A percentile compares a stretch with the other conserved stretches of the same genome.
These are phyloP conservation scores for Sarcophaga carnaria DNA, from an alignment of 2,888 invertebrate genomes.

Conservation along the genomic window DNA sequence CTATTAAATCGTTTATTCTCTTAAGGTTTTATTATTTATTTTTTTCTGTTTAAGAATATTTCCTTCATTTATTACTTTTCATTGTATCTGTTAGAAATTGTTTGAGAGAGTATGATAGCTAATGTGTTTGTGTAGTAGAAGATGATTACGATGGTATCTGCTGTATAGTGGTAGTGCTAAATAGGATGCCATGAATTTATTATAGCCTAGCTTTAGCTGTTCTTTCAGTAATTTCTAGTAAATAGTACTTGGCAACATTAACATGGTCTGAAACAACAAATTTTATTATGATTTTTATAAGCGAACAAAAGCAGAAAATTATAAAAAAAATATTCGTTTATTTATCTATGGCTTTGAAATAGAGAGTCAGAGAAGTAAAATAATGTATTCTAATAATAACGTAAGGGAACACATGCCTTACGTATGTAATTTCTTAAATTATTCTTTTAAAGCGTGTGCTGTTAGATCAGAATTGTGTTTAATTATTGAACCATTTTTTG, in stretches of 20 bases:
- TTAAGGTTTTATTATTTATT: not conserved
- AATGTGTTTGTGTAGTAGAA: too few relatives aligned
- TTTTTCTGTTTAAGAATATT: too few relatives aligned
- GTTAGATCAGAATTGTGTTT: not conserved
- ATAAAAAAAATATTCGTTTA: too few relatives aligned
- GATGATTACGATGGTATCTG: not conserved
- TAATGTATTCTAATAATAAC: too few relatives aligned
- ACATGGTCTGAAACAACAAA: conserved; percentile 32
- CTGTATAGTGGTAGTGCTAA: conserved; percentile 19
- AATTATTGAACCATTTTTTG: not conserved
- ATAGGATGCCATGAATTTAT: conserved; percentile 30
- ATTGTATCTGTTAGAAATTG: too few relatives aligned
- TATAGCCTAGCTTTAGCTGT: not conserved
- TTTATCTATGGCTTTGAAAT: too few relatives aligned
- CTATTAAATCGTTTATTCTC: too few relatives aligned
- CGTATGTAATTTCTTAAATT: not conserved
- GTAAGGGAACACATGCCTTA: too few relatives aligned
- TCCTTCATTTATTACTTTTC: too few relatives aligned
- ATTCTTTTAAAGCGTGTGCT: not conserved
- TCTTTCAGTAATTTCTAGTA: conserved; percentile 13
- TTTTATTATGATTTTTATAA: conserved; percentile 2
- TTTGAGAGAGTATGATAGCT: too few relatives aligned
- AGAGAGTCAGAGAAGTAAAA: too few relatives aligned
- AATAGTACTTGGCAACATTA: conserved; percentile 24
- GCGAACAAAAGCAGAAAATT: too few relatives aligned